These are phyloP conservation scores for Burhinus bistriatus DNA, from an alignment of 2,113 vertebrate species.

Conservation along the genomic window DNA sequence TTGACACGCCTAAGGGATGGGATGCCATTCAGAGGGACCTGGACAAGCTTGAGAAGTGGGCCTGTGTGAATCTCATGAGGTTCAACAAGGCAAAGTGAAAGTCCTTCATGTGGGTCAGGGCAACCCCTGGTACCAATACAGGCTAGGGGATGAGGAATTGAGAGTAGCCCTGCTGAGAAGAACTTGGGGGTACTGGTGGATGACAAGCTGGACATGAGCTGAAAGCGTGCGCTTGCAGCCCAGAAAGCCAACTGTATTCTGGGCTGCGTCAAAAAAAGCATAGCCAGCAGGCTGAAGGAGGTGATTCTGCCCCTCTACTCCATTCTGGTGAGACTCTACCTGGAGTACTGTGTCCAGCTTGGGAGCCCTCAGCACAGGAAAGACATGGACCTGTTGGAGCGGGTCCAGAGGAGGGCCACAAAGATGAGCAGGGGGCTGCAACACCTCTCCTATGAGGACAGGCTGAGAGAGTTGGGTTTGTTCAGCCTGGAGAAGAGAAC, in stretches of 20 bases:
- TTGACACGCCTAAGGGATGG: fast-evolving
- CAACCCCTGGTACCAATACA: fast-evolving
- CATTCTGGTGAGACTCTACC: not conserved
- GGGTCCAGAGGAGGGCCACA: not conserved
- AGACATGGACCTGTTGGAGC: not conserved
- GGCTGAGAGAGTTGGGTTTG: not conserved
- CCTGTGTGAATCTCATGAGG: not conserved
- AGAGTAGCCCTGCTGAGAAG: not conserved
- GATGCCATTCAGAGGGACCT: not conserved
- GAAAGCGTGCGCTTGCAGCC: fast-evolving
- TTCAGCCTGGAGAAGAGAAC: not conserved
- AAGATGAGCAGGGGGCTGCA: not conserved
- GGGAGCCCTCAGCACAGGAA: not conserved
- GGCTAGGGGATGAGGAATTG: not conserved
- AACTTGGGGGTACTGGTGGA: not conserved
- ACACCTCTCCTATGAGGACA: not conserved
- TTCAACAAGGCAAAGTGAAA: not conserved
- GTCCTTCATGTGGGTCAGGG: not conserved
- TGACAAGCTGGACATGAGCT: fast-evolving
- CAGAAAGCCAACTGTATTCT: fast-evolving
- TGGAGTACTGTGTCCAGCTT: not conserved
- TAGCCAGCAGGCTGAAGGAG: not conserved
- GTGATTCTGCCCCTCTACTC: not conserved
- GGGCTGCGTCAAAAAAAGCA: fast-evolving
- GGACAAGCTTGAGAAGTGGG: not conserved